Evolutionary conservation across 1,140 invertebrate genomes (phyloP).

Genomic region (Tetraneura akinire): DNA sequence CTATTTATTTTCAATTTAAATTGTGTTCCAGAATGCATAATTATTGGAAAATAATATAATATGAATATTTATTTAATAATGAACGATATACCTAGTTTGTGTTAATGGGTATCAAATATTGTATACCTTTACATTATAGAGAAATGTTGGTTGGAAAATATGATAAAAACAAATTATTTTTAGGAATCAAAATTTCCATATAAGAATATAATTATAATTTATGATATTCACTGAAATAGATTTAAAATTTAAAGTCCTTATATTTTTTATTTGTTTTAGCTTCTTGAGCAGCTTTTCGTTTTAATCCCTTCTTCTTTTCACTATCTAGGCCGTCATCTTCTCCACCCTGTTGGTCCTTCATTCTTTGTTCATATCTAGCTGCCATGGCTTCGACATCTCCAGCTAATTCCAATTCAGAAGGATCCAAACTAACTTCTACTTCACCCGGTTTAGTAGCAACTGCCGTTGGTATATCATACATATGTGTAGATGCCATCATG

Average conservation of each 20-base stretch:
- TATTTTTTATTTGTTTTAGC: slow-evolving; percentile 92
- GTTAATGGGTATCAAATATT: too few species aligned
- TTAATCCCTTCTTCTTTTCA: slow-evolving; percentile 88
- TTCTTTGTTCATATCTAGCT: slow-evolving; percentile 93
- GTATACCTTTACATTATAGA: too few species aligned
- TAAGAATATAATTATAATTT: neutral
- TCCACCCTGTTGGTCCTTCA: slow-evolving; percentile 91
- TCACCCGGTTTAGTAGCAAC: slow-evolving; percentile 58
- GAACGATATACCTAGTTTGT: too few species aligned
- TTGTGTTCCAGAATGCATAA: too few species aligned
- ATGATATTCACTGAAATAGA: neutral
- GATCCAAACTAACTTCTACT: slow-evolving; percentile 94
- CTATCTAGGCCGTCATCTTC: slow-evolving; percentile 87
- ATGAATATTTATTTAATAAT: too few species aligned
- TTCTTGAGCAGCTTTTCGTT: slow-evolving; percentile 65
- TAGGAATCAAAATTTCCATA: too few species aligned
- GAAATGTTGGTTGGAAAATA: too few species aligned
- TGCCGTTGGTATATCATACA: slow-evolving; percentile 79
- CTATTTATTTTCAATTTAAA: too few species aligned
- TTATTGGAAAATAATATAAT: too few species aligned
- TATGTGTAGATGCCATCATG: slow-evolving; percentile 99
- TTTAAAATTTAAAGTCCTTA: slow-evolving; percentile 98
- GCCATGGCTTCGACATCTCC: slow-evolving; percentile 91
- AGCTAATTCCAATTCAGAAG: slow-evolving; percentile 89
- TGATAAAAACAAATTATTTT: too few species aligned